Conservation (phyloP, 2,888 invertebrate species). For the Bombyx huttoni region DNA sequence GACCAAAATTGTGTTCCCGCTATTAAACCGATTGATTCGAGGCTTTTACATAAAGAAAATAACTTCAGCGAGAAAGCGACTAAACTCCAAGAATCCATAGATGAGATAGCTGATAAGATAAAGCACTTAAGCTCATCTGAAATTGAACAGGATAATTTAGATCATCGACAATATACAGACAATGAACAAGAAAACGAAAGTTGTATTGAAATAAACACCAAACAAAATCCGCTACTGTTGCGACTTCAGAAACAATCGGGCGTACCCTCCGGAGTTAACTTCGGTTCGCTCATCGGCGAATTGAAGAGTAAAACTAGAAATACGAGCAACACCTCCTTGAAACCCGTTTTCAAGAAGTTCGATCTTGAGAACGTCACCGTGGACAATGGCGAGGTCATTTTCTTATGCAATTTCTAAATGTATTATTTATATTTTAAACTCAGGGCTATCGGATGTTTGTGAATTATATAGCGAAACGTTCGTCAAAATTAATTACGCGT, state of each 20-base stretch:
- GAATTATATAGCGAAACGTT: slow-evolving; percentile 3
- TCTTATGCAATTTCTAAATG: slow-evolving; percentile 3
- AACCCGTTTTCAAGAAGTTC: slow-evolving; percentile 62
- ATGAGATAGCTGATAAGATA: slow-evolving; percentile 34
- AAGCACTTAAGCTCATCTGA: slow-evolving; percentile 20
- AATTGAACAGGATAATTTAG: slow-evolving; percentile 2
- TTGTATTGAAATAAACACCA: slow-evolving; percentile 12
- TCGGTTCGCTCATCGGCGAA: slow-evolving; percentile 62
- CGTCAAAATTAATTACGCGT: slow-evolving; percentile 11
- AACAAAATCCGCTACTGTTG: slow-evolving; percentile 35
- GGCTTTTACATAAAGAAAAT: slow-evolving; percentile 12
- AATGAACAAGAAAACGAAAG: slow-evolving; percentile 7
- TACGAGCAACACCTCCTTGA: slow-evolving; percentile 39
- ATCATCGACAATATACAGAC: slow-evolving; percentile 7
- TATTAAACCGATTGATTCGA: neutral
- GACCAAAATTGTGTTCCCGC: slow-evolving; percentile 7
- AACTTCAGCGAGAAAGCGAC: slow-evolving; percentile 29
- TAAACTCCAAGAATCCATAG: slow-evolving; percentile 30
- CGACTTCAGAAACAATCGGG: slow-evolving; percentile 49
- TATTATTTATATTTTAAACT: slow-evolving; percentile 2
- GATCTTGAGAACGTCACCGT: slow-evolving; percentile 37
- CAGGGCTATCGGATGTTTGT: slow-evolving; percentile 11
- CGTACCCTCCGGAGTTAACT: slow-evolving; percentile 45
- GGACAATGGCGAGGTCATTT: slow-evolving; percentile 38
- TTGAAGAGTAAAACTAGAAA: slow-evolving; percentile 55